Evolutionary conservation across 2,888 invertebrate genomes (phyloP).

Genomic region (Oscheius sp.): DNA sequence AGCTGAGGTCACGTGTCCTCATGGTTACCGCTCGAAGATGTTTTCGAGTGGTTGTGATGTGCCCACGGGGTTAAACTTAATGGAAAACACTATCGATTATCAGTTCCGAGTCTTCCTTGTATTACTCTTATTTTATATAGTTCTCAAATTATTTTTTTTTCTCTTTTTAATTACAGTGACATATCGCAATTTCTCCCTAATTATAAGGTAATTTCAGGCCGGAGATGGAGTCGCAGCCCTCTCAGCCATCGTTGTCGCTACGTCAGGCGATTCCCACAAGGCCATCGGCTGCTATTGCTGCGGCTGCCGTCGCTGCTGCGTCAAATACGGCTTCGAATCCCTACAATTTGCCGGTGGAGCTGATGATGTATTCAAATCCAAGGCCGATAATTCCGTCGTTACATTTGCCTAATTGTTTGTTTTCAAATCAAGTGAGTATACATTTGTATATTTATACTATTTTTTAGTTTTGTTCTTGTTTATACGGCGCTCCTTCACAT

Average conservation of each 20-base stretch:
- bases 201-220: slow-evolving; percentile 1
- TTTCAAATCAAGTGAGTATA: not conserved
- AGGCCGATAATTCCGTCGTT: slow-evolving; percentile 5
- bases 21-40: slow-evolving; percentile 16
- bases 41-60: slow-evolving; percentile 9
- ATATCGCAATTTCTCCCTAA: slow-evolving; percentile 1
- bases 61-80: not conserved
- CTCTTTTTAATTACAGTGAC: not conserved
- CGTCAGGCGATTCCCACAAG: slow-evolving; percentile 18
- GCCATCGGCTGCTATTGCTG: not conserved
- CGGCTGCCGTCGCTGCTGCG: not conserved
- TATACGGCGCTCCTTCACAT: slow-evolving; percentile 6
- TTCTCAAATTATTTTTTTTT: not conserved
- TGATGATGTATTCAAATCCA: slow-evolving; percentile 1
- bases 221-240: slow-evolving; percentile 28
- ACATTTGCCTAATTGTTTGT: slow-evolving; percentile 3
- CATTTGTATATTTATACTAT: not conserved
- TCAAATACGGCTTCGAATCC: not conserved
- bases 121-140: not conserved
- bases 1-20: slow-evolving; percentile 29
- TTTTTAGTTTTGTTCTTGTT: slow-evolving; percentile 20
- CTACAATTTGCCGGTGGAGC: slow-evolving; percentile 13
- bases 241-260: slow-evolving; percentile 21
- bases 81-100: not conserved
- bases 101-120: not conserved